Evolutionary conservation across 2,113 vertebrate genomes (phyloP).

Genomic region (Callaeas wilsoni): DNA sequence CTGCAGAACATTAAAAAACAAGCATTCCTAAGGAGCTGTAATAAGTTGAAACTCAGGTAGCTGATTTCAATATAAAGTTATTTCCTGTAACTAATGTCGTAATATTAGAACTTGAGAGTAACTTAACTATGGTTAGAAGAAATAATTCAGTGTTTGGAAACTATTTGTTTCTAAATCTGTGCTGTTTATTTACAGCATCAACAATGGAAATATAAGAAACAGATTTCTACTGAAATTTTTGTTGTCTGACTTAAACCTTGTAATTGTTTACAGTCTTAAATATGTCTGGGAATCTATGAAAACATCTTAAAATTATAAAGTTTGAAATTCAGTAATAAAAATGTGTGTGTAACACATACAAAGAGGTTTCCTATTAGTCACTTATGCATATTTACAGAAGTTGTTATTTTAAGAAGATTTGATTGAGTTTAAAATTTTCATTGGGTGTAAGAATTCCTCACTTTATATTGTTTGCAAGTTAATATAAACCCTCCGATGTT

Average conservation of each 20-base stretch:
- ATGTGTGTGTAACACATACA: accelerated
- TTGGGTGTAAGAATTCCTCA: neutral
- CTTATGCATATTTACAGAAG: neutral
- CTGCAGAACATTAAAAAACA: neutral
- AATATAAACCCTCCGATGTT: accelerated
- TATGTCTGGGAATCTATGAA: neutral
- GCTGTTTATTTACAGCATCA: neutral
- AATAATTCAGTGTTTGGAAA: neutral
- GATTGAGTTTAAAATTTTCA: neutral
- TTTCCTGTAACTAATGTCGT: neutral
- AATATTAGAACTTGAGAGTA: neutral
- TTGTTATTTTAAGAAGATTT: neutral
- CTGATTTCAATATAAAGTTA: neutral
- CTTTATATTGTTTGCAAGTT: neutral
- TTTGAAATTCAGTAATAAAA: neutral
- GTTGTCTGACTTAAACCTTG: neutral
- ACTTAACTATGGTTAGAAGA: neutral
- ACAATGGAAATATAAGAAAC: neutral
- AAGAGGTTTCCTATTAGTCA: neutral
- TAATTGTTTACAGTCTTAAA: neutral
- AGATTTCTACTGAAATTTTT: neutral
- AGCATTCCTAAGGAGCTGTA: neutral
- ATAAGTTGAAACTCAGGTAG: neutral
- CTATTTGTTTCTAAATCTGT: neutral
- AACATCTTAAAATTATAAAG: neutral